phyloP scores from a whole-genome alignment of 2,888 invertebrate genomes.

The Nomada ferruginata region DNA sequence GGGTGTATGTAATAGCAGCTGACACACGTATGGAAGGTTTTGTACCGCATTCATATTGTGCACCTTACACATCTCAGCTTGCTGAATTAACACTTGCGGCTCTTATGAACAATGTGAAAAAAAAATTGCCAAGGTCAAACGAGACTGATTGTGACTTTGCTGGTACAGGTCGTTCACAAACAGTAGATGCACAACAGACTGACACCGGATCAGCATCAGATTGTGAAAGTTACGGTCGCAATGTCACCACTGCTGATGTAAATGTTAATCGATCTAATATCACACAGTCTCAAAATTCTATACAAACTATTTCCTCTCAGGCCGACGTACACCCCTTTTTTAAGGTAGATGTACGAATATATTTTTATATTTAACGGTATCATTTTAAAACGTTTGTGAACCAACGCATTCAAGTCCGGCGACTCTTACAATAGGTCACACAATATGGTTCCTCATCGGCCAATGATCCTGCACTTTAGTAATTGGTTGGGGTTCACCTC shows the following conservation, averaged over 20 bases:
- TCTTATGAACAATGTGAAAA: constrained; percentile 88
- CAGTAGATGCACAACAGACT: constrained; percentile 80
- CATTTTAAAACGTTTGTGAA: background rate
- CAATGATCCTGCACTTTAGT: too few relatives aligned
- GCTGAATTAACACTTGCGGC: constrained; percentile 89
- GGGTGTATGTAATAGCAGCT: constrained; percentile 97
- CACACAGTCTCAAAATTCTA: constrained; percentile 85
- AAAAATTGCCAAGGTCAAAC: constrained; percentile 90
- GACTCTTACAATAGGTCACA: too few relatives aligned
- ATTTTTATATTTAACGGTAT: background rate
- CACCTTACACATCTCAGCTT: constrained; percentile 91
- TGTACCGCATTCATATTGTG: constrained; percentile 97
- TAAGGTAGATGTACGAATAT: constrained; percentile 82
- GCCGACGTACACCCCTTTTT: constrained; percentile 87
- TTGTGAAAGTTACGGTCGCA: constrained; percentile 87
- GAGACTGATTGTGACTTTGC: constrained; percentile 79
- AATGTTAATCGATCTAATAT: constrained; percentile 83
- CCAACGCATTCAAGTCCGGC: background rate
- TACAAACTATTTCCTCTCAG: constrained; percentile 85
- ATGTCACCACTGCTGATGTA: constrained; percentile 84
- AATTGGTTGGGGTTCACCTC: too few relatives aligned
- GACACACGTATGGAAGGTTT: constrained; percentile 96
- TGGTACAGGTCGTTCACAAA: constrained; percentile 78
- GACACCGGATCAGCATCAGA: constrained; percentile 86
- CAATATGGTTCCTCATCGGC: too few relatives aligned